Conservation (phyloP, 2,888 invertebrate genomes). For the Tipula vernalis region DNA sequence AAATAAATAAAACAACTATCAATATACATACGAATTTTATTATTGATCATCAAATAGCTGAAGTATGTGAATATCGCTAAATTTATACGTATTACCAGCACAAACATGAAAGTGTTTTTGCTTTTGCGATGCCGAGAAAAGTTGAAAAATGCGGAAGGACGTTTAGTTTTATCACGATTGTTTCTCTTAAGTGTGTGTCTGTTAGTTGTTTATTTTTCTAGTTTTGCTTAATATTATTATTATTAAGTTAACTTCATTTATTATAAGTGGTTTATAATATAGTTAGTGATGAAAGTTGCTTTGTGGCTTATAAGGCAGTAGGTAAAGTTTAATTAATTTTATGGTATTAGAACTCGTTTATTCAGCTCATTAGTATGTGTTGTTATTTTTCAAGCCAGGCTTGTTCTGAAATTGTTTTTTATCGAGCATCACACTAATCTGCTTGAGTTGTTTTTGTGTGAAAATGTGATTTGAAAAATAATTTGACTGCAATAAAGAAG, state of each 20-base stretch:
- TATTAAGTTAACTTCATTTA: not conserved
- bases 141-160: conserved; percentile 4
- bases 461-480: too few relatives aligned
- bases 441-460: too few relatives aligned
- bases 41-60: not conserved
- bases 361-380: not conserved
- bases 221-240: not conserved
- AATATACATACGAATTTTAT: not conserved
- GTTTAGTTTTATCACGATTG: not conserved
- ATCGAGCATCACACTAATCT: too few relatives aligned
- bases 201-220: not conserved
- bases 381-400: not conserved
- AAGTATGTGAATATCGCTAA: not conserved
- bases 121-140: not conserved
- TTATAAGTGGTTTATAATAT: not conserved
- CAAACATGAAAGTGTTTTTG: not conserved
- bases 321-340: not conserved
- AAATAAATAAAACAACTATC: not conserved
- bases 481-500: too few relatives aligned
- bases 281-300: not conserved
- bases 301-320: not conserved
- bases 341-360: not conserved
- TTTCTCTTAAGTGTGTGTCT: not conserved
- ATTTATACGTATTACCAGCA: not conserved
- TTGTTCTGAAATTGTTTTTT: too few relatives aligned